A percentile compares a stretch with the other conserved stretches of the same genome.
Evolutionary conservation across 2,888 invertebrate species (phyloP).

Genomic region (Troides helena): DNA sequence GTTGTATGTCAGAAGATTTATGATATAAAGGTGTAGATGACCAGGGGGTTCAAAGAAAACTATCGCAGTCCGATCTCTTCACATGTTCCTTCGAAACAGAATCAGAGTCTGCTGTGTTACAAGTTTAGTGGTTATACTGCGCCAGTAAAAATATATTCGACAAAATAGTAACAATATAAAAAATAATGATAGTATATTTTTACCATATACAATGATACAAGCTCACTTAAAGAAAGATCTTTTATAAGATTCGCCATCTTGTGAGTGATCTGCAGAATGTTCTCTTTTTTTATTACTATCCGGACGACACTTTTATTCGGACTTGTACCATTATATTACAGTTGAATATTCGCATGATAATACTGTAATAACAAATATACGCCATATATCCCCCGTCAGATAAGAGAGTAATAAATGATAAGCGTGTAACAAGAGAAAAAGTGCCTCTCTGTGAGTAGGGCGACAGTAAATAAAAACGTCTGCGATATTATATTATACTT

Average conservation of each 20-base stretch:
- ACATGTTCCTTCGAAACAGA: too few species aligned
- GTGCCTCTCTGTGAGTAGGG: constrained; percentile 38
- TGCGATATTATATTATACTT: constrained; percentile 11
- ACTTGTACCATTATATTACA: constrained; percentile 18
- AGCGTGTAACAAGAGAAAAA: constrained; percentile 46
- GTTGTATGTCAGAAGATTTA: too few species aligned
- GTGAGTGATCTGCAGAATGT: constrained; percentile 10
- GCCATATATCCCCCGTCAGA: constrained; percentile 44
- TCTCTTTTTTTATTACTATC: constrained; percentile 21
- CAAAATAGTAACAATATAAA: background rate
- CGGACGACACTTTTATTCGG: constrained; percentile 28
- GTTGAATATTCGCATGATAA: constrained; percentile 35
- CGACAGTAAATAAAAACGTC: constrained; percentile 33
- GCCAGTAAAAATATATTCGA: background rate
- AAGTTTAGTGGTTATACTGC: too few species aligned
- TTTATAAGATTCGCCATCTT: constrained; percentile 19
- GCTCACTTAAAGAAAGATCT: constrained; percentile 13
- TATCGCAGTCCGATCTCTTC: too few species aligned
- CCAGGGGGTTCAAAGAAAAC: too few species aligned
- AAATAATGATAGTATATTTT: background rate
- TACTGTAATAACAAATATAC: constrained; percentile 40
- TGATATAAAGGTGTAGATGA: too few species aligned
- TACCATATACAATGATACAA: constrained; percentile 7
- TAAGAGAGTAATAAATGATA: constrained; percentile 66
- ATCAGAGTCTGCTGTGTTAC: too few species aligned